Conservation (phyloP, 2,888 invertebrate species). For the Clivina fossor region DNA sequence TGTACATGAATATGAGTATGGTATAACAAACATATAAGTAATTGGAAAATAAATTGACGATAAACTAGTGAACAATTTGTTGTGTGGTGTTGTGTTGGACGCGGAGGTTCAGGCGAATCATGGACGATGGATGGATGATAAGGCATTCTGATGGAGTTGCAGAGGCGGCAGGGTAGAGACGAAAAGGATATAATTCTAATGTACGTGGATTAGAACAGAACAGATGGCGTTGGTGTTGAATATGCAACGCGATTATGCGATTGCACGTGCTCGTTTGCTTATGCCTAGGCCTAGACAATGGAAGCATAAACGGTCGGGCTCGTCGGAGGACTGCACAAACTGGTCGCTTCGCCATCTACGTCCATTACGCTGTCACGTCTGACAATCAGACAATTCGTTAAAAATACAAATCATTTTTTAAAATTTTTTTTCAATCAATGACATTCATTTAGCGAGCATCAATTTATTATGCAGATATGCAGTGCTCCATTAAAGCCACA, state of each 20-base stretch:
- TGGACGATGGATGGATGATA: constrained; percentile 11
- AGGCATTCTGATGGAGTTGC: constrained; percentile 1
- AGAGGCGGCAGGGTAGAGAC: not conserved
- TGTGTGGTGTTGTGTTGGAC: constrained; percentile 29
- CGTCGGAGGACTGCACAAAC: constrained; percentile 28
- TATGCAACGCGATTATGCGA: constrained; percentile 10
- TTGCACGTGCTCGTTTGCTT: constrained; percentile 2
- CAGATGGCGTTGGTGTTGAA: not conserved
- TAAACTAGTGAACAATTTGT: constrained; percentile 34
- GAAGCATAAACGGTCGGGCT: constrained; percentile 30
- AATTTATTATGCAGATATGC: too few relatives aligned
- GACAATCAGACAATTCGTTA: constrained; percentile 30
- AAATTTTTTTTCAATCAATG: too few relatives aligned
- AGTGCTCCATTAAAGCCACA: too few relatives aligned
- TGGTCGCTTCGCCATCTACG: constrained; percentile 31
- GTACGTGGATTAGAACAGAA: not conserved
- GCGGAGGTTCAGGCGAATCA: constrained; percentile 24
- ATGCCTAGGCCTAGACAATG: constrained; percentile 27
- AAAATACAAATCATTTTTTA: too few relatives aligned
- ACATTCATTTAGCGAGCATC: too few relatives aligned
- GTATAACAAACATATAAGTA: too few relatives aligned
- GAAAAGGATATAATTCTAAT: too few relatives aligned
- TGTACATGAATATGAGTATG: constrained; percentile 33
- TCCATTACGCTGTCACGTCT: constrained; percentile 31
- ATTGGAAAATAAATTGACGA: constrained; percentile 25